These are phyloP conservation scores for Turritopsis dohrnii DNA, from an alignment of 30 jellyfish, hydroid and myxozoan species.

Conservation along the genomic window DNA sequence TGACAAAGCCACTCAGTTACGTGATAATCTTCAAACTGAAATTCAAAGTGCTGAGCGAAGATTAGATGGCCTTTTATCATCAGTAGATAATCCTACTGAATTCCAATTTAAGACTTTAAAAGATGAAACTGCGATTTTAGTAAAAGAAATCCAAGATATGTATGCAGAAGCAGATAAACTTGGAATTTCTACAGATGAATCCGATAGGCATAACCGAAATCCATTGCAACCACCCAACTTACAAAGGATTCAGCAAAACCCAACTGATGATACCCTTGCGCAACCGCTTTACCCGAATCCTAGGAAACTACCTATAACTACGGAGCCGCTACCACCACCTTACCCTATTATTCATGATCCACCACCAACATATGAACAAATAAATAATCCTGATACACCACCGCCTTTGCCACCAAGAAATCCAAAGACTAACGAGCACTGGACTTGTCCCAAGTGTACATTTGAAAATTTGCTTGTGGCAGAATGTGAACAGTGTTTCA, in stretches of 20 bases:
- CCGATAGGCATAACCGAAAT: neutral
- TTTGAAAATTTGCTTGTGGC: constrained; percentile 17
- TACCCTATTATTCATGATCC: neutral
- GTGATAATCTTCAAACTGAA: constrained; percentile 20
- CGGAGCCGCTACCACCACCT: constrained; percentile 12
- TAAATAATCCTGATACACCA: neutral
- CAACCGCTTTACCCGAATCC: neutral
- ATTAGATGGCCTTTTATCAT: constrained; percentile 7
- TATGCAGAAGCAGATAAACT: constrained; percentile 19
- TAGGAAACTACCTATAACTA: neutral
- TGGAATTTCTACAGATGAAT: neutral
- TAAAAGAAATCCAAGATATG: constrained; percentile 16
- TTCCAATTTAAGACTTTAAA: neutral
- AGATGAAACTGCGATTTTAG: constrained; percentile 17
- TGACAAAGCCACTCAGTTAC: neutral
- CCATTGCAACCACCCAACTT: neutral
- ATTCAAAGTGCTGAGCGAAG: neutral
- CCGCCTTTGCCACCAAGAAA: constrained; percentile 24
- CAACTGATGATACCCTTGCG: neutral
- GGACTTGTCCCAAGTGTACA: constrained; percentile 41
- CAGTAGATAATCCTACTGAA: constrained; percentile 22
- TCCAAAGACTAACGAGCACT: constrained; percentile 17
- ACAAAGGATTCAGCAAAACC: neutral
- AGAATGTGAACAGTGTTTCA: constrained; percentile 31
- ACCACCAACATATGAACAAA: neutral